Percentiles rank a stretch among this genome's conserved stretches.
Conservation (phyloP, 2,113 vertebrate genomes). For the Apodemus sylvaticus region DNA sequence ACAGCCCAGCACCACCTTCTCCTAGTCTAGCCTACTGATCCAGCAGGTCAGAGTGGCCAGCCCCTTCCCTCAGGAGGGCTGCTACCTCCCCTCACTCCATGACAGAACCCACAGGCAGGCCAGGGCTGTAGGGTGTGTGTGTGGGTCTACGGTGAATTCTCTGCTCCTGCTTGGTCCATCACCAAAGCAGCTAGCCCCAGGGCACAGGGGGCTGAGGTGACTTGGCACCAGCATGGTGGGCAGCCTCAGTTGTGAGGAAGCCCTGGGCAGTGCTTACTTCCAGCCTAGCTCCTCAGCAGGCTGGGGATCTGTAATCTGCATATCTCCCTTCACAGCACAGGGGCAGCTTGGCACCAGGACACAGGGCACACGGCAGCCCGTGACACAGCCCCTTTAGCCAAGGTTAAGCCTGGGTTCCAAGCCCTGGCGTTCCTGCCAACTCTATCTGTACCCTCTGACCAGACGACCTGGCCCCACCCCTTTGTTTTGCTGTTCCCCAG, state of each 20-base stretch:
- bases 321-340: neutral
- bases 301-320: neutral
- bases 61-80: neutral
- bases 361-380: neutral
- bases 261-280: neutral
- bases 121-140: neutral
- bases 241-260: neutral
- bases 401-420: neutral
- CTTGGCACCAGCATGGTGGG: neutral
- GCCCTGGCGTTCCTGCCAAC: neutral
- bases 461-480: neutral
- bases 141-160: conserved; percentile 78
- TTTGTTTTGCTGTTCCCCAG: conserved; percentile 71
- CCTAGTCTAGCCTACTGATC: conserved; percentile 36
- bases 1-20: conserved; percentile 46
- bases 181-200: conserved; percentile 60
- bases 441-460: neutral
- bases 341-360: neutral
- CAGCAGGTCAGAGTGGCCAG: neutral
- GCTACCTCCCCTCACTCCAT: neutral
- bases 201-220: neutral
- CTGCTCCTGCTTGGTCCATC: conserved; percentile 75
- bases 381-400: neutral
- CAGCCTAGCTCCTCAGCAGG: neutral
- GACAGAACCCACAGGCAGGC: conserved; percentile 34